Evolutionary conservation across 2,797 vertebrate species (phyloP).

Genomic region (Xerus rutilus): DNA sequence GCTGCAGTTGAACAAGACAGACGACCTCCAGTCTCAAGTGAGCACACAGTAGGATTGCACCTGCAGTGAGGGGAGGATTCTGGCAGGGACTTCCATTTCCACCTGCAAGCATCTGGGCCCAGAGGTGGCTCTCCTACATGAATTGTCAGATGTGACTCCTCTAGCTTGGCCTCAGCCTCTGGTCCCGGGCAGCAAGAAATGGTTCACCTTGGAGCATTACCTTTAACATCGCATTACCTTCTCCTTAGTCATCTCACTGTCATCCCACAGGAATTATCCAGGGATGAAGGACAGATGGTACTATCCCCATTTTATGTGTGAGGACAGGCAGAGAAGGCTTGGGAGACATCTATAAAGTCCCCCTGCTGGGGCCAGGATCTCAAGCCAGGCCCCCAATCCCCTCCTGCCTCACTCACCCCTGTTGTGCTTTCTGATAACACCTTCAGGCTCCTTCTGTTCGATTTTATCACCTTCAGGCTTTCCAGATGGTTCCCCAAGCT

Average conservation of each 20-base stretch:
- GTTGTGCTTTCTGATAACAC: not conserved
- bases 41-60: not conserved
- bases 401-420: not conserved
- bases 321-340: not conserved
- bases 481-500: not conserved
- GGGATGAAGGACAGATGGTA: not conserved
- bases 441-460: not conserved
- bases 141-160: not conserved
- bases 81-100: fast-evolving
- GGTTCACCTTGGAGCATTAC: not conserved
- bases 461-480: not conserved
- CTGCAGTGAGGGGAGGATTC: not conserved
- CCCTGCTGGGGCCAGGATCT: not conserved
- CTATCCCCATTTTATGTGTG: not conserved
- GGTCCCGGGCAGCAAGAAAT: not conserved
- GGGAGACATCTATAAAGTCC: not conserved
- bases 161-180: not conserved
- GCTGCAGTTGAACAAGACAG: too few species aligned
- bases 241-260: not conserved
- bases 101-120: not conserved
- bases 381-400: not conserved
- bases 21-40: not conserved
- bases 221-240: not conserved
- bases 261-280: not conserved
- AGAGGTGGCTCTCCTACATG: not conserved